Evolutionary conservation across 2,888 invertebrate species (phyloP).

Genomic region (Plebejus melissa): DNA sequence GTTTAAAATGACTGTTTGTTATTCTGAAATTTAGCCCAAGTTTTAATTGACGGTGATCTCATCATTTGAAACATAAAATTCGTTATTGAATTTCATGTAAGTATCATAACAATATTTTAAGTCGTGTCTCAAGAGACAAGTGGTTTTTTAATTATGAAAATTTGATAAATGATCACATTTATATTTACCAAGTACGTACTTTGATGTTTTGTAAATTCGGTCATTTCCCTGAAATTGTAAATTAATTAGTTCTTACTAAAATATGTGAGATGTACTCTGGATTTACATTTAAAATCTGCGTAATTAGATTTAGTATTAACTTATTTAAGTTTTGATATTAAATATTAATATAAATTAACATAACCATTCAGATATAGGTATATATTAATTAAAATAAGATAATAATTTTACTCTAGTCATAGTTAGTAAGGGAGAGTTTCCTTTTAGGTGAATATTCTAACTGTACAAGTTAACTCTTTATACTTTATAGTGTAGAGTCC

Average conservation of each 20-base stretch:
- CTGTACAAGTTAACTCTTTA: too few relatives aligned
- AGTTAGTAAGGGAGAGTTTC: not conserved
- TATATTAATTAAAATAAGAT: not conserved
- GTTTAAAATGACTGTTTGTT: not conserved
- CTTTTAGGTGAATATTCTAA: too few relatives aligned
- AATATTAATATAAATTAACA: not conserved
- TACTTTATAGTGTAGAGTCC: too few relatives aligned
- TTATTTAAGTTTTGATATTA: not conserved
- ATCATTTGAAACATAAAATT: not conserved
- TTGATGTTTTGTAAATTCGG: slow-evolving; percentile 2
- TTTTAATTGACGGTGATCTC: slow-evolving; percentile 12
- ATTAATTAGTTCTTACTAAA: not conserved
- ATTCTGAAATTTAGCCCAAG: not conserved
- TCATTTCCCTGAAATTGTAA: not conserved
- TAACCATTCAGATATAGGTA: not conserved
- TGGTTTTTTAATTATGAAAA: not conserved
- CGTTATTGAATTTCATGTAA: not conserved
- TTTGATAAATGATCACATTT: not conserved
- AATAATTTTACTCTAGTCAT: not conserved
- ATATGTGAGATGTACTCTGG: not conserved
- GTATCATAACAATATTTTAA: not conserved
- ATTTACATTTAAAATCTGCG: not conserved
- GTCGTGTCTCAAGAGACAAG: not conserved
- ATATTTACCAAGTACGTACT: not conserved
- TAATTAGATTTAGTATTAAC: not conserved